Evolutionary conservation across 2,113 vertebrate genomes (phyloP), one percentile per base, ranked within the genome.

Genomic region (Corythornis cristatus): DNA sequence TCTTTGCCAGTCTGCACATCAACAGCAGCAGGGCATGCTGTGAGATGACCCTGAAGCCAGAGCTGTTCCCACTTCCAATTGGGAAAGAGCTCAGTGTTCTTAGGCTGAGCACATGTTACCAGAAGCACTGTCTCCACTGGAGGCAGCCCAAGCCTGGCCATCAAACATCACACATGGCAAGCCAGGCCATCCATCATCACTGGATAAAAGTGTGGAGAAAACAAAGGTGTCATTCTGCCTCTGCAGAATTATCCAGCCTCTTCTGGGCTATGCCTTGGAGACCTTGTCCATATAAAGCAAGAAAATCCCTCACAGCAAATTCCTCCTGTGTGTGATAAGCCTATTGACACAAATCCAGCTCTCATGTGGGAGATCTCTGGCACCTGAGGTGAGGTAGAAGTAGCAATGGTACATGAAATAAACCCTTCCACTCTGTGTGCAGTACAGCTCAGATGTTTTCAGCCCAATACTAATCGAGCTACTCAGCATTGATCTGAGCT

Each of bases 321-420:
- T 92, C 86, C 86, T 90, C 21, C 61, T 45, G 20, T 20, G 26
- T 51, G 51, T 3, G 35, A 90, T 90, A 86, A 90, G 53, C 70
- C 3, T 75, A 94, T 81, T 90, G 86, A 94, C 88, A 78, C 40
- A 88, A 94, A 74, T 65, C 88, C 79, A 88, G 48, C 83, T 90
- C 80, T 57, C 21, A 40, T 21, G 67, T 75, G 65, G 40, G 51
- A 88, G 76, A 83, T 74, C 76, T 83, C 51, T 58, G 26, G 83
- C 68, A 75, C 51, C 23, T 86, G 48, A 90, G 65, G 70, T 60
- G 71, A 88, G 50, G 35, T 60, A 35, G 68, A 78, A 86, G 56
- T 6, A 86, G 75, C 72, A 85, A 7, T 14, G 11, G 57, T 58
- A 70, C 37, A 25, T 3, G 11, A 70, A 85, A 64, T 58, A 45